A percentile compares a stretch with the other conserved stretches of the same genome.
Conservation (phyloP, 2,888 invertebrate genomes). For the Tenthredo amoena region DNA sequence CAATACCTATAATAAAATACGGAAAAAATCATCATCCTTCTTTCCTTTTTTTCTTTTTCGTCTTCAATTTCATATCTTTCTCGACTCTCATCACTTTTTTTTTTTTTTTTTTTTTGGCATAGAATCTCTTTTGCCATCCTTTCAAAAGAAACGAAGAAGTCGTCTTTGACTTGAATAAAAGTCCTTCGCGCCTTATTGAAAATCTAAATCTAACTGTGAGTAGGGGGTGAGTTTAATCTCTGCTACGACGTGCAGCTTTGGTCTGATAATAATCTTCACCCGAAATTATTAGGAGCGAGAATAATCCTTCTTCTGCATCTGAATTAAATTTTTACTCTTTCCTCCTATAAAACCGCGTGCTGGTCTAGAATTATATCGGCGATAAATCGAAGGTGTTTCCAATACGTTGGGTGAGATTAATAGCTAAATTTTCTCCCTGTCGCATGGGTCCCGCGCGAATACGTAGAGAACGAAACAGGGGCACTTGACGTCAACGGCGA, state of each 20-base stretch:
- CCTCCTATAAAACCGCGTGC: neutral
- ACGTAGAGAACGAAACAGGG: constrained; percentile 9
- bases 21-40: neutral
- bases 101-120: neutral
- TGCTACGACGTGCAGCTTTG: neutral
- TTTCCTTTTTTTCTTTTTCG: neutral
- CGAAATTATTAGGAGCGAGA: neutral
- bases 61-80: constrained; percentile 12
- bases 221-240: constrained; percentile 12
- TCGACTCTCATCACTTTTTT: neutral
- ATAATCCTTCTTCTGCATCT: neutral
- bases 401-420: constrained; percentile 3
- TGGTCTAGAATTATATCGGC: neutral
- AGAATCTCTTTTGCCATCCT: neutral
- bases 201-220: constrained; percentile 13
- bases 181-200: constrained; percentile 22
- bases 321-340: neutral
- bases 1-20: neutral
- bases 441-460: neutral
- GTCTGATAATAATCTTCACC: neutral
- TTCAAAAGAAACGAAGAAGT: neutral
- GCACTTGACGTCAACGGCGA: neutral
- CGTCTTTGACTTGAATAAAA: constrained; percentile 20
- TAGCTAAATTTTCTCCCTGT: constrained; percentile 17
- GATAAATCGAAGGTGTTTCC: constrained; percentile 8